These are phyloP conservation scores for Spilarctia lutea DNA, from an alignment of 2,888 invertebrate species.

Conservation along the genomic window DNA sequence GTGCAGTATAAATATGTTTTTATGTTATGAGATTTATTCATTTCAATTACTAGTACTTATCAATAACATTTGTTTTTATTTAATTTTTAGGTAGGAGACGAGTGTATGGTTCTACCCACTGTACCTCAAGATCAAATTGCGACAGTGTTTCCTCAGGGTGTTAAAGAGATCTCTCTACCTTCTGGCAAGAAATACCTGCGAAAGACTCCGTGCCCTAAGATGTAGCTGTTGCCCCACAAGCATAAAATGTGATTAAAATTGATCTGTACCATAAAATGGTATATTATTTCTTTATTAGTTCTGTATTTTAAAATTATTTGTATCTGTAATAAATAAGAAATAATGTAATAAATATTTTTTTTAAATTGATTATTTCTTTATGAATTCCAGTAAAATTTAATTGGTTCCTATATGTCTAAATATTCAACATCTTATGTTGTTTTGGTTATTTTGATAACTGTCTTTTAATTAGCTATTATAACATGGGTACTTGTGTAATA, in stretches of 20 bases:
- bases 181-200: constrained; percentile 95
- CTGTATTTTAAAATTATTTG: constrained; percentile 13
- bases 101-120: constrained; percentile 96
- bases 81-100: constrained; percentile 90
- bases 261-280: background rate
- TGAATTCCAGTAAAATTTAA: background rate
- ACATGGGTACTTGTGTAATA: too few species aligned
- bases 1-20: too few species aligned
- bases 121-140: constrained; percentile 90
- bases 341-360: background rate
- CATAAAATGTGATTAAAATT: constrained; percentile 5
- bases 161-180: constrained; percentile 90
- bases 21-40: too few species aligned
- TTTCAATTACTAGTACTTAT: background rate
- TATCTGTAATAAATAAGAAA: background rate
- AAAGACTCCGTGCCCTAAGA: constrained; percentile 87
- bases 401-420: too few species aligned
- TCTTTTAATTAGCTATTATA: too few species aligned
- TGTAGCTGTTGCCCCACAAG: constrained; percentile 35
- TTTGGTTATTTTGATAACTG: too few species aligned
- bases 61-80: background rate
- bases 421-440: too few species aligned
- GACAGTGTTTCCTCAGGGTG: constrained; percentile 90
- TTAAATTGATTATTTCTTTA: background rate
- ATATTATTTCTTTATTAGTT: background rate